Conservation (phyloP, 2,797 vertebrate species). For the Anniella stebbinsi region DNA sequence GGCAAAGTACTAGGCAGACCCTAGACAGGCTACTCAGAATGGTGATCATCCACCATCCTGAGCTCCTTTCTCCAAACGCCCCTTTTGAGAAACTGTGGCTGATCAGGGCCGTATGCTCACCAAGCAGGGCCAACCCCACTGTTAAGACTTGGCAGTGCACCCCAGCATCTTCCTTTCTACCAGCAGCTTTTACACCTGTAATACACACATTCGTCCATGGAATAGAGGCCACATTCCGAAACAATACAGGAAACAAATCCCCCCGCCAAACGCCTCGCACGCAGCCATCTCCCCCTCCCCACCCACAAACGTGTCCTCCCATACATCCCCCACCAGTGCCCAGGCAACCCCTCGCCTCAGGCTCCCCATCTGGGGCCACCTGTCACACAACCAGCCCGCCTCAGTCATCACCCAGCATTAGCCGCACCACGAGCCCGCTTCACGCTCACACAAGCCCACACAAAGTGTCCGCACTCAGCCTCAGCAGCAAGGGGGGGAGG, state of each 20-base stretch:
- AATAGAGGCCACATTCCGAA: not conserved
- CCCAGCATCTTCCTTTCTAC: not conserved
- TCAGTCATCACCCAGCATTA: not conserved
- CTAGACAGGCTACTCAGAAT: too few relatives aligned
- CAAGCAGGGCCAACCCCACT: not conserved
- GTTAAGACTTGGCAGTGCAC: not conserved
- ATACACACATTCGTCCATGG: not conserved
- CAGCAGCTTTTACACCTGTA: not conserved
- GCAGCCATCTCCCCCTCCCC: not conserved
- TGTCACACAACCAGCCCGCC: not conserved
- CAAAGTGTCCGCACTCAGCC: not conserved
- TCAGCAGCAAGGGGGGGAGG: not conserved
- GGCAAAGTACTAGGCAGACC: not conserved
- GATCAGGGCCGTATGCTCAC: not conserved
- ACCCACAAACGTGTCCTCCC: not conserved
- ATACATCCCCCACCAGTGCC: not conserved
- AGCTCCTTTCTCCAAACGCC: not conserved
- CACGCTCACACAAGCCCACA: not conserved
- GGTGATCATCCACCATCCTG: not conserved
- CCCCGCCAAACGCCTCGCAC: not conserved
- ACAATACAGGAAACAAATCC: not conserved
- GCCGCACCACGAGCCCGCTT: not conserved
- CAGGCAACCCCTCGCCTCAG: not conserved
- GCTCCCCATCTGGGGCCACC: not conserved
- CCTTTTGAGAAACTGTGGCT: too few relatives aligned